phyloP scores from a whole-genome alignment of 2,888 invertebrate species.

The Allolobophora icterica region DNA sequence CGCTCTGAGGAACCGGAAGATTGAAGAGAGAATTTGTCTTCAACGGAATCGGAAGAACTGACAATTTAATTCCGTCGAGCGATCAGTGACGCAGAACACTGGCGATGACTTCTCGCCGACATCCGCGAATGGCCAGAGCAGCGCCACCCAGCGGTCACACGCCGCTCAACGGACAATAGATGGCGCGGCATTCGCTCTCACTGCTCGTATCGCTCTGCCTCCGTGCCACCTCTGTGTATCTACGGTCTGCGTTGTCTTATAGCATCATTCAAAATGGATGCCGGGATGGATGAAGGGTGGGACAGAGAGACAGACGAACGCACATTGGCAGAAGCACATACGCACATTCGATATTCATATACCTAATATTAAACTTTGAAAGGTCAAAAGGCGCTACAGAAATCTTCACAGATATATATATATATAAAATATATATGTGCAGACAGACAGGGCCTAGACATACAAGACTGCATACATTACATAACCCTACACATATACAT shows the following conservation, averaged over 20 bases:
- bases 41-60: conserved; percentile 4
- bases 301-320: no score
- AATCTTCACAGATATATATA: no score
- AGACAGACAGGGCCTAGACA: no score
- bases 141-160: neutral
- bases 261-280: neutral
- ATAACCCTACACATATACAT: no score
- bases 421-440: no score
- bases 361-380: no score
- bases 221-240: neutral
- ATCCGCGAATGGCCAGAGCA: neutral
- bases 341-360: neutral
- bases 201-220: neutral
- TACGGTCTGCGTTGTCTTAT: neutral
- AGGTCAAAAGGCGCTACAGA: no score
- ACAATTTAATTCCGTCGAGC: neutral
- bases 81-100: conserved; percentile 17
- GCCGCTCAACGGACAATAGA: neutral
- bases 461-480: no score
- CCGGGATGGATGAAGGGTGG: neutral
- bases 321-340: neutral
- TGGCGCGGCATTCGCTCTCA: neutral
- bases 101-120: neutral
- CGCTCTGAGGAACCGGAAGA: neutral
- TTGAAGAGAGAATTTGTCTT: neutral